Evolutionary conservation across 2,113 vertebrate species (phyloP).

Genomic region (Otis tarda): DNA sequence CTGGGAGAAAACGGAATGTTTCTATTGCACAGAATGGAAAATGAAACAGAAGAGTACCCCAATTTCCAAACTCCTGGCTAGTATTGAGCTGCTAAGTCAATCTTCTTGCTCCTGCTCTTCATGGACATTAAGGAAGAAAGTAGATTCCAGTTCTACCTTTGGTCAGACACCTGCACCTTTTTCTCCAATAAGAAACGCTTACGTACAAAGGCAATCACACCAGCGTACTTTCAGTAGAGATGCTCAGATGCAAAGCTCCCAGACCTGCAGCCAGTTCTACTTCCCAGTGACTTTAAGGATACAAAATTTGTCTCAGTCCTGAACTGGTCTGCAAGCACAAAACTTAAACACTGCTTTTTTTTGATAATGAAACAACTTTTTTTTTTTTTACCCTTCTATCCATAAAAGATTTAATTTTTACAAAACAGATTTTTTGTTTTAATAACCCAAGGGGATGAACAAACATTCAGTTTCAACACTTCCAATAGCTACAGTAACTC

Average conservation of each 20-base stretch:
- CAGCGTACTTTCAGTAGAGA: neutral
- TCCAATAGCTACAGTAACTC: no score
- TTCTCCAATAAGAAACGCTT: neutral
- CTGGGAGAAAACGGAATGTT: neutral
- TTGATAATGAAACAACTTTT: neutral
- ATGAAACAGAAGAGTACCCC: neutral
- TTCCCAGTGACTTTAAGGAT: neutral
- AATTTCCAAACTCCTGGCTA: neutral
- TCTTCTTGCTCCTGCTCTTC: neutral
- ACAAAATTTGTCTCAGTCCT: neutral
- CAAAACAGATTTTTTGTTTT: neutral
- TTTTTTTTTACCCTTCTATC: neutral
- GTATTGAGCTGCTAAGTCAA: neutral
- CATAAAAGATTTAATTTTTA: neutral
- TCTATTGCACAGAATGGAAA: neutral
- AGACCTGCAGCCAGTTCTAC: neutral
- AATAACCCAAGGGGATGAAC: neutral
- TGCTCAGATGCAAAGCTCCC: neutral
- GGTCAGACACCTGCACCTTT: neutral
- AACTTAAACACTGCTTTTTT: neutral
- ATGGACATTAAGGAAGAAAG: neutral
- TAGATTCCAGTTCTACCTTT: accelerated
- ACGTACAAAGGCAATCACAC: neutral
- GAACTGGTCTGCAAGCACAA: neutral
- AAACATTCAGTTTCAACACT: neutral